phyloP scores from a whole-genome alignment of 1,140 invertebrate genomes.

The Asobara japonica region DNA sequence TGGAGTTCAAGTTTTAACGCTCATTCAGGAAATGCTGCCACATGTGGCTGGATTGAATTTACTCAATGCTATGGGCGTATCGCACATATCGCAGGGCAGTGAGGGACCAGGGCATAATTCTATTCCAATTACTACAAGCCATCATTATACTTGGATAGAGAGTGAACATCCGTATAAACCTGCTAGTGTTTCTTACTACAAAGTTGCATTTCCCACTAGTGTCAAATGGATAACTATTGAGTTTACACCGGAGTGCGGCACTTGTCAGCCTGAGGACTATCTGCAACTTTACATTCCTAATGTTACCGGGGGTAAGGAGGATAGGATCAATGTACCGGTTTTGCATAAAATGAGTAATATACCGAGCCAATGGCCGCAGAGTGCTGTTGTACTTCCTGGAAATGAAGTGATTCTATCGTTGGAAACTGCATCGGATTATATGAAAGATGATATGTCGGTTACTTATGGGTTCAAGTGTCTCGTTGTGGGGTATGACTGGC shows the following conservation, averaged over 20 bases:
- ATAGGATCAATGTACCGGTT: slow-evolving; percentile 74
- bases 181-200: slow-evolving; percentile 87
- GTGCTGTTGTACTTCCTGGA: slow-evolving; percentile 66
- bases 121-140: slow-evolving; percentile 74
- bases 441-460: slow-evolving; percentile 87
- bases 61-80: slow-evolving; percentile 64
- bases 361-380: slow-evolving; percentile 61
- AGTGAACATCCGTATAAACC: slow-evolving; percentile 97
- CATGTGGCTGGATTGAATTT: slow-evolving; percentile 89
- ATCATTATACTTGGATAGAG: slow-evolving; percentile 92
- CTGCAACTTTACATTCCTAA: slow-evolving; percentile 87
- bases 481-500: slow-evolving; percentile 92
- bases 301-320: slow-evolving; percentile 47
- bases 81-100: slow-evolving; percentile 58
- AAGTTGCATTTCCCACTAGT: slow-evolving; percentile 86
- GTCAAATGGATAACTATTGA: slow-evolving; percentile 94
- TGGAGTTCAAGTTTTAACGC: slow-evolving; percentile 87
- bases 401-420: slow-evolving; percentile 94
- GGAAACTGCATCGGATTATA: slow-evolving; percentile 95
- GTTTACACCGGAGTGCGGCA: slow-evolving; percentile 92
- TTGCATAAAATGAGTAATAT: slow-evolving; percentile 75
- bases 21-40: slow-evolving; percentile 91
- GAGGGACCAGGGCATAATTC: slow-evolving; percentile 52
- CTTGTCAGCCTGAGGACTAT: slow-evolving; percentile 92
- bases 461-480: slow-evolving; percentile 93